Evolutionary conservation across 2,113 vertebrate species (phyloP).

Genomic region (Vulpes ferrilata): DNA sequence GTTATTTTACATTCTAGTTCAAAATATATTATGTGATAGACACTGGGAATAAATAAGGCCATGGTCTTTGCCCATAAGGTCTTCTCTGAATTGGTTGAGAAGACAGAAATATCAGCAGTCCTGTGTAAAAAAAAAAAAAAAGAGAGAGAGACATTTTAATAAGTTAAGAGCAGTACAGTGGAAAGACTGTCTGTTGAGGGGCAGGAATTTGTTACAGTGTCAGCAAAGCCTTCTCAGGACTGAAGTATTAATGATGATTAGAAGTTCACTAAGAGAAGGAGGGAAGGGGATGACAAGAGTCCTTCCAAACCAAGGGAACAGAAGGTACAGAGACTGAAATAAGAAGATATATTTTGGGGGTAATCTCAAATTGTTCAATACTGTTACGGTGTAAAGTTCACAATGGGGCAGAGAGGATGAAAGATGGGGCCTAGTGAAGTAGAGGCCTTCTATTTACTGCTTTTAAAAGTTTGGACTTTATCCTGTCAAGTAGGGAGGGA

Average conservation of each 20-base stretch:
- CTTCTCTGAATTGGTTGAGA: conserved; percentile 1
- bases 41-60: background rate
- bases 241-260: conserved; percentile 24
- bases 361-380: conserved; percentile 37
- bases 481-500: background rate
- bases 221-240: background rate
- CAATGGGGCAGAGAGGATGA: background rate
- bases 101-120: background rate
- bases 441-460: background rate
- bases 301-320: conserved; percentile 45
- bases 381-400: conserved; percentile 33
- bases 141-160: background rate
- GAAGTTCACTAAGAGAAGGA: conserved; percentile 6
- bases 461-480: conserved; percentile 28
- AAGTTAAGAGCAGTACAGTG: conserved; percentile 39
- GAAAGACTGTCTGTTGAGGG: background rate
- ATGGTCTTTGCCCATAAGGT: background rate
- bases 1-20: background rate
- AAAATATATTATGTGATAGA: background rate
- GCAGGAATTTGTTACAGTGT: background rate
- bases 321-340: conserved; percentile 31
- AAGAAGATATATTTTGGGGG: background rate
- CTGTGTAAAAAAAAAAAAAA: conserved; percentile 57
- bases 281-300: background rate
- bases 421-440: background rate